Conservation (phyloP, 2,888 invertebrate species). For the Oconnorella tubifera region DNA sequence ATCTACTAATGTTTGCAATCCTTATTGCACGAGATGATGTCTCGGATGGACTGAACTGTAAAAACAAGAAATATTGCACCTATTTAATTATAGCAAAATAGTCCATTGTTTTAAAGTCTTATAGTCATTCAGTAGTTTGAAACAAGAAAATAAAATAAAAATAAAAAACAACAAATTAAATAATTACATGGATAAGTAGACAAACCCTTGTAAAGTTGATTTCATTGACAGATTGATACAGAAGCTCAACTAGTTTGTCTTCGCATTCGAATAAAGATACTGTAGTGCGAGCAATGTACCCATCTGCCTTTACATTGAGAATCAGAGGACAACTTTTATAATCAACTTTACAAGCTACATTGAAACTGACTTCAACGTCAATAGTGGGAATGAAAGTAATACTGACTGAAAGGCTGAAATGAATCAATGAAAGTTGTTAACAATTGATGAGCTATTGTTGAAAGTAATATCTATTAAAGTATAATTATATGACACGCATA, state of each 20-base stretch:
- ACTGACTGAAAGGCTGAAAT: background rate
- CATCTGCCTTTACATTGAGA: conserved; percentile 1
- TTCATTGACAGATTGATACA: background rate
- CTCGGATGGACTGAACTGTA: background rate
- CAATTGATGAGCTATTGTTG: no score
- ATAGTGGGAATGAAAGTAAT: background rate
- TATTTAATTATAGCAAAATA: no score
- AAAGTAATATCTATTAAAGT: no score
- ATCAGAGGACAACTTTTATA: background rate
- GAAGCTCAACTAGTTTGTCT: background rate
- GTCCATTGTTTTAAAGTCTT: no score
- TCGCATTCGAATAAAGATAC: background rate
- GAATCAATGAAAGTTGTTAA: background rate
- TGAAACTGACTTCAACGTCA: background rate
- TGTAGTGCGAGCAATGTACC: background rate
- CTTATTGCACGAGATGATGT: background rate
- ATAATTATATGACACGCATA: no score
- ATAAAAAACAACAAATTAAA: background rate
- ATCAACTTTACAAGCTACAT: background rate
- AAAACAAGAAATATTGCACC: no score
- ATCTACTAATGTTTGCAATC: background rate
- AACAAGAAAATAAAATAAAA: no score
- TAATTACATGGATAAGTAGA: background rate
- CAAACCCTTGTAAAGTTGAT: background rate
- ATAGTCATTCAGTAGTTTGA: no score